Evolutionary conservation across 1,140 invertebrate species (phyloP), one percentile per base, ranked within the genome.

Genomic region (Drosophila parvula): DNA sequence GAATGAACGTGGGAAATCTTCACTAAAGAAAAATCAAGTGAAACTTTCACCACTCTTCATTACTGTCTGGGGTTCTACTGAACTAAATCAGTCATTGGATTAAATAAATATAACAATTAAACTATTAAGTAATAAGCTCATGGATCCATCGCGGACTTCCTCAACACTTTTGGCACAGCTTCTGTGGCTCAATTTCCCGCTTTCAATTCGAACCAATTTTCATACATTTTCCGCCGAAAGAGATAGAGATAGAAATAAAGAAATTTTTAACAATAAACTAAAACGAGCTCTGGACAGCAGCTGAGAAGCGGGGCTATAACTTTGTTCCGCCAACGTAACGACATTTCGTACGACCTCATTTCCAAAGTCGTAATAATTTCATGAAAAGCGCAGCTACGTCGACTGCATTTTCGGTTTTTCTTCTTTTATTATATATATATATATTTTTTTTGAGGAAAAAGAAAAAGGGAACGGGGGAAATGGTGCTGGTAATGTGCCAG

Each of bases 291-390:
- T 64, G 60, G 61, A 67, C 51, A 38, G 55, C 55, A 28, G 27
- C 27, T 18, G 12, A 30, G n/a, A 27, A n/a, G 30, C 34, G 41
- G 56, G 48, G 47, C 47, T 48, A 61, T 45, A 70, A 56, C 43
- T 64, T 62, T 73, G 63, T 78, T 69, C 62, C 65, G 77, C 59
- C 61, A 71, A 74, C 74, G 77, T 88, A 88, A 88, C 79, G 83
- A 89, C 76, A 88, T 86, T 88, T 86, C 75, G 82, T 88, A 88
- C 79, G 79, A 86, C 79, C 80, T 77, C 77, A 88, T 80, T 89
- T 83, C 65, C 68, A 83, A 89, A 88, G 77, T 89, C 84, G 83
- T 88, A 88, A 88, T 88, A 89, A 89, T 88, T 88, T 88, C 84
- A 88, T 89, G 64, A 89, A 80, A 89, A 88, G 89, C 84, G 80